phyloP scores from a whole-genome alignment of 1,140 invertebrate genomes.

The Hermetia illucens region DNA sequence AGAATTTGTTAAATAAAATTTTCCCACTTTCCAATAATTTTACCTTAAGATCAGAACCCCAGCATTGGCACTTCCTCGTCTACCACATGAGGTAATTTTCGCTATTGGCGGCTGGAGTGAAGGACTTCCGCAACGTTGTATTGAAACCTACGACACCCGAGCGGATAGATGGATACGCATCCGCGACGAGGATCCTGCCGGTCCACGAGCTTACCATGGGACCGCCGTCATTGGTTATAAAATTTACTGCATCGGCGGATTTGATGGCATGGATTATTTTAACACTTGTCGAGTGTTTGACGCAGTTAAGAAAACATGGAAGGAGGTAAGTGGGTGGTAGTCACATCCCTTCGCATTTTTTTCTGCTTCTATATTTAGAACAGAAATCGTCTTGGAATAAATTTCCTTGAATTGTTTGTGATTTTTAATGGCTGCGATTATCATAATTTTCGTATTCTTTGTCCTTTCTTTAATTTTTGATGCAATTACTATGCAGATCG shows the following conservation, averaged over 20 bases:
- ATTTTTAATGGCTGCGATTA: no score
- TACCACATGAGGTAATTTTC: conserved; percentile 56
- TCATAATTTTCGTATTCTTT: no score
- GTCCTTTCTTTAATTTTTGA: no score
- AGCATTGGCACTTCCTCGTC: conserved; percentile 43
- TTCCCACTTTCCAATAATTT: not conserved
- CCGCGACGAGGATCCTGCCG: conserved; percentile 40
- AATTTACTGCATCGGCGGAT: conserved; percentile 67
- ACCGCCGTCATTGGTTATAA: conserved; percentile 49
- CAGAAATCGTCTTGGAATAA: no score
- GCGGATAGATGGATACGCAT: conserved; percentile 47
- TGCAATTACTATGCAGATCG: no score
- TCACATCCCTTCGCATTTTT: no score
- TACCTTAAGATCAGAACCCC: conserved; percentile 39
- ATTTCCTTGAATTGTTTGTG: no score
- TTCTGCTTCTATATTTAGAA: no score
- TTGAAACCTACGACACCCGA: conserved; percentile 64
- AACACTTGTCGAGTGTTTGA: conserved; percentile 56
- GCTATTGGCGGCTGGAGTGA: conserved; percentile 70
- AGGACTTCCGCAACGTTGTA: conserved; percentile 57
- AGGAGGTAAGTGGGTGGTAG: conserved; percentile 38
- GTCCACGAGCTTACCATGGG: conserved; percentile 60
- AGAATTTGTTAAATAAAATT: no score
- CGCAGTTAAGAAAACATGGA: conserved; percentile 47
- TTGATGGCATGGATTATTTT: conserved; percentile 58